These are phyloP conservation scores for Siniperca obscura DNA, from an alignment of 2,797 vertebrate genomes.

Conservation along the genomic window DNA sequence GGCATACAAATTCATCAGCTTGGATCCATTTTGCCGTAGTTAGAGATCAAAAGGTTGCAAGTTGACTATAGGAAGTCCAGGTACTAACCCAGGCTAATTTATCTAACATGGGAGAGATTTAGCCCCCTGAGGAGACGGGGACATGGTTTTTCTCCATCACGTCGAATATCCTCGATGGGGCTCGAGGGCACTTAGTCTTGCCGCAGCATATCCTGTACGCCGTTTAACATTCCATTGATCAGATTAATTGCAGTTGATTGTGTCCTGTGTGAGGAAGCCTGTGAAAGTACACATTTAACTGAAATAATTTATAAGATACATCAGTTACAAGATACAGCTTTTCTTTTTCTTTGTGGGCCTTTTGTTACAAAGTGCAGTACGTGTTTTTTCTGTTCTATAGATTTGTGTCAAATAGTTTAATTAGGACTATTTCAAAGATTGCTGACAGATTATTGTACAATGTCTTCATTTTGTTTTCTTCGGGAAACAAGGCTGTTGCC, in stretches of 20 bases:
- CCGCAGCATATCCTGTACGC: constrained; percentile 80
- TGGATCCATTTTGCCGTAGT: constrained; percentile 98
- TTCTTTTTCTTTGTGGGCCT: neutral
- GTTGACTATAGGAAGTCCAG: constrained; percentile 86
- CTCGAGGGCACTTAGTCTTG: constrained; percentile 80
- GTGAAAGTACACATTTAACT: constrained; percentile 67
- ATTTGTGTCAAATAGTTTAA: constrained; percentile 15
- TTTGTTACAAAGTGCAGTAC: neutral
- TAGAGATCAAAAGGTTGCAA: constrained; percentile 93
- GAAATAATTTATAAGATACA: constrained; percentile 64
- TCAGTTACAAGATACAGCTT: neutral
- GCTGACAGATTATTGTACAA: constrained; percentile 2
- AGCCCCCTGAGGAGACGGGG: constrained; percentile 79
- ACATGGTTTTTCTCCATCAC: constrained; percentile 85
- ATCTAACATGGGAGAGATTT: constrained; percentile 84
- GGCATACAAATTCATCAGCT: constrained; percentile 97
- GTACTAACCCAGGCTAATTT: constrained; percentile 85
- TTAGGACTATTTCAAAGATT: constrained; percentile 6
- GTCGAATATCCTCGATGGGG: constrained; percentile 79
- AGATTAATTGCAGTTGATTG: constrained; percentile 83
- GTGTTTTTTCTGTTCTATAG: neutral
- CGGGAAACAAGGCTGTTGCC: constrained; percentile 12
- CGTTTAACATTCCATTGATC: constrained; percentile 85
- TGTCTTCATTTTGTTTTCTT: constrained; percentile 29
- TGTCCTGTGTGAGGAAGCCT: constrained; percentile 79